Evolutionary conservation across 2,113 vertebrate species (phyloP), one percentile per base, ranked within the genome.

Genomic region (Regulus satrapa): DNA sequence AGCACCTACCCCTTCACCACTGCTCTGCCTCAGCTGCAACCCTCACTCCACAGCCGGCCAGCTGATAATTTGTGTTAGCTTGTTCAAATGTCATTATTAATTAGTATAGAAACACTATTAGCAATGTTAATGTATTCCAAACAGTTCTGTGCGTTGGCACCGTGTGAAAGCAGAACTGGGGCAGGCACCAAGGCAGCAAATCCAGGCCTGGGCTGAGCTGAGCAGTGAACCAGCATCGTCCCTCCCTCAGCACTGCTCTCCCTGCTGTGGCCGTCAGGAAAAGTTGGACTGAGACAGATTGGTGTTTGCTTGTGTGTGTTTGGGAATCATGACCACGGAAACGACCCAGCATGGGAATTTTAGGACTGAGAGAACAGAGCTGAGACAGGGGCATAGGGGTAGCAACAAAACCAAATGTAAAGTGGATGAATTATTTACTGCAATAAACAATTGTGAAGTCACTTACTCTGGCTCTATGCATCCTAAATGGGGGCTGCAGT

Each of bases 361-460:
- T 45, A 12, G 68, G 52, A 69, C 48, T 63, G 40, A 26, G 16
- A 80, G 75, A 92, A 88, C 73, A 63, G 68, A 85, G 24, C 49
- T 5, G 32, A 85, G 69, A 25, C 8, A 49, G 49, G 67, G 68
- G 52, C 34, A 29, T 18, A 34, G 43, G 82, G 78, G 73, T 46
- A 88, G 73, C 93, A 91, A 96, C 91, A 93, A 95, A 97, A 49
- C 5, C 41, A 85, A 95, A 96, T 80, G 88, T 93, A 97, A 97
- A 96, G 95, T 69, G 69, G 94, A 95, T 97, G 89, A 98, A 97
- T 97, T 97, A 97, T 98, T 97, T 98, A 97, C 96, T 95, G 96
- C 96, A 95, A 94, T 94, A 97, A 98, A 97, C 97, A 97, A 95
- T 91, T 94, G 92, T 31, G 75, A 94, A 97, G 96, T 98, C 95